phyloP scores from a whole-genome alignment of 1,140 invertebrate genomes.

The Maniola jurtina region DNA sequence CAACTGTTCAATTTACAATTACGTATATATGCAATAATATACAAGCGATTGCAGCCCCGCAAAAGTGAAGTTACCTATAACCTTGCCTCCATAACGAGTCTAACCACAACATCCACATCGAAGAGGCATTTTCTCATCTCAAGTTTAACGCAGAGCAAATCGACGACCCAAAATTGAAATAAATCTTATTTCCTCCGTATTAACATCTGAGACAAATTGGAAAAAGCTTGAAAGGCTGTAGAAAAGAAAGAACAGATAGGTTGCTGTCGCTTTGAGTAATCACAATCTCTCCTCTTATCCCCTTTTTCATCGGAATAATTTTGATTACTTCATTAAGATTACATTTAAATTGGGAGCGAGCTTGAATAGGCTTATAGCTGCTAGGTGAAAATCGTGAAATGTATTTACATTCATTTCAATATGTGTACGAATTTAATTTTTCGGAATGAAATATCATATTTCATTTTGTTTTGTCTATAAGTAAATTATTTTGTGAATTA shows the following conservation, averaged over 20 bases:
- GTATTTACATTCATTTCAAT: background rate
- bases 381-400: background rate
- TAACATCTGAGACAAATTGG: conserved; percentile 58
- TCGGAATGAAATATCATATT: background rate
- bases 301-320: conserved; percentile 40
- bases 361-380: conserved; percentile 15
- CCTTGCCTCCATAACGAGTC: too few relatives aligned
- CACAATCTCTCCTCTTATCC: conserved; percentile 48
- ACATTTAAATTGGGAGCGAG: conserved; percentile 44
- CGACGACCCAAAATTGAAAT: conserved; percentile 31
- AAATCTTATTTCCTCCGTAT: conserved; percentile 55
- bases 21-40: too few relatives aligned
- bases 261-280: conserved; percentile 66
- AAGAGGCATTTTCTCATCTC: background rate
- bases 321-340: conserved; percentile 65
- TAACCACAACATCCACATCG: background rate
- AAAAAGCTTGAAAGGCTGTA: conserved; percentile 54
- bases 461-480: background rate
- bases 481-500: too few relatives aligned
- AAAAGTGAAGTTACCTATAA: too few relatives aligned
- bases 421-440: background rate
- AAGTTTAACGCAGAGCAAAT: background rate
- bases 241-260: conserved; percentile 39
- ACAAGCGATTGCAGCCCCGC: too few relatives aligned
- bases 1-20: too few relatives aligned